Percentiles rank a stretch among this genome's conserved stretches.
Evolutionary conservation across 2,797 vertebrate genomes (phyloP).

Genomic region (Coregonus sp.): DNA sequence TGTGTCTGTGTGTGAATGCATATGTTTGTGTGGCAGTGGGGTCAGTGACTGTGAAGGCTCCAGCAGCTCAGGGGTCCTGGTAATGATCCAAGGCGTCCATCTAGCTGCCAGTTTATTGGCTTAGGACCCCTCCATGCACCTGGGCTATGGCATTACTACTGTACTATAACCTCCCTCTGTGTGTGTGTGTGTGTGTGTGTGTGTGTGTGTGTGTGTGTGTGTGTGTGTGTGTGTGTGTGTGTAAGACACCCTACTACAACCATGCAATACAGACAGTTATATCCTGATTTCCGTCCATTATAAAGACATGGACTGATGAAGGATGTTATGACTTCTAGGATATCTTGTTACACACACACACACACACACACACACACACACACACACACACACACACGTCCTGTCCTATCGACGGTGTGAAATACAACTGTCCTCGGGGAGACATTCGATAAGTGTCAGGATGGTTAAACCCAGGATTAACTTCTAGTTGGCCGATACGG

Average conservation of each 20-base stretch:
- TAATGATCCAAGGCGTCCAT: too few species aligned
- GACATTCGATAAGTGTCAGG: constrained; percentile 29
- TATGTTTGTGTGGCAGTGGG: constrained; percentile 1
- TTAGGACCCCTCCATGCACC: background rate
- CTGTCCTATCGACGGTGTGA: constrained; percentile 7
- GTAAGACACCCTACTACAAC: background rate
- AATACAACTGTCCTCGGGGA: constrained; percentile 47
- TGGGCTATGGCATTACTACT: background rate
- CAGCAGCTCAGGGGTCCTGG: background rate
- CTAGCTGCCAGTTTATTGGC: background rate
- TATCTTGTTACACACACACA: background rate
- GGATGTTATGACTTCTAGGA: background rate
- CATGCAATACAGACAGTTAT: background rate
- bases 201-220: too few species aligned
- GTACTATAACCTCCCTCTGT: background rate
- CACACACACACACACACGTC: constrained; percentile 10
- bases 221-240: too few species aligned
- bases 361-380: too few species aligned
- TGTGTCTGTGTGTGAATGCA: constrained; percentile 5
- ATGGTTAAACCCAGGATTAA: constrained; percentile 44
- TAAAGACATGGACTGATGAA: background rate
- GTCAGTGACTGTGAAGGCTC: too few species aligned
- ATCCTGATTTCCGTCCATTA: background rate
- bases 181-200: too few species aligned
- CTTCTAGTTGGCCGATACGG: constrained; percentile 28